Evolutionary conservation across 2,113 vertebrate species (phyloP), one percentile per base, ranked within the genome.

Genomic region (Elachura formosa): DNA sequence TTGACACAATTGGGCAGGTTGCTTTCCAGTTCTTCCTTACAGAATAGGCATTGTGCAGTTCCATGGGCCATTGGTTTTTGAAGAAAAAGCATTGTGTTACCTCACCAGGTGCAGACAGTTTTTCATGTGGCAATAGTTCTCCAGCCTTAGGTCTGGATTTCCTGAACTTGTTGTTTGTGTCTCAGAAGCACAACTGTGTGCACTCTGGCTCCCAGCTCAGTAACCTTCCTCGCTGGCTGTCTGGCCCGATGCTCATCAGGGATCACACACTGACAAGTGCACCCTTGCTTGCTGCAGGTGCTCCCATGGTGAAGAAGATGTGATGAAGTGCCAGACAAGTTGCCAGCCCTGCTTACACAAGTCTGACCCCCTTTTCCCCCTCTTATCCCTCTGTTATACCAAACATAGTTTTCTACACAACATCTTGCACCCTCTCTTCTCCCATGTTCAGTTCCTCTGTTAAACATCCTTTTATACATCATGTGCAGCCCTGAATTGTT

Each of bases 311-410:
- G 83, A 66, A 25, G 83, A 66, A 25, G 43, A 34, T 31, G 18
- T 43, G 67, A 68, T 31, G 17, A 25, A 25, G 14, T 36, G 54
- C n/a, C 26, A 48, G 31, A 33, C 18, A 74, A 85, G 12, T 1
- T 2, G 9, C 22, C 58, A 74, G 22, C 33, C 29, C 33, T 46
- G 8, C 24, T 55, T n/a, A 34, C 4, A 3, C 0, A 0, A 40
- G 15, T 28, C 21, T 1, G 0, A 13, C 3, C 12, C 4, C 11
- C 9, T 19, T 66, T 61, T 6, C 3, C 5, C 9, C 1, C 19
- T 66, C 45, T 58, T 66, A 40, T 31, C 12, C 14, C 3, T 14
- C 10, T 77, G 2, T 67, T 78, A 15, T 23, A 40, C 8, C 1
- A 15, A 48, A 9, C 15, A 18, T 25, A 14, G 55, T 78, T 63